phyloP scores from a whole-genome alignment of 92 coral and sea anemone species.

The Desmophyllum pertusum region DNA sequence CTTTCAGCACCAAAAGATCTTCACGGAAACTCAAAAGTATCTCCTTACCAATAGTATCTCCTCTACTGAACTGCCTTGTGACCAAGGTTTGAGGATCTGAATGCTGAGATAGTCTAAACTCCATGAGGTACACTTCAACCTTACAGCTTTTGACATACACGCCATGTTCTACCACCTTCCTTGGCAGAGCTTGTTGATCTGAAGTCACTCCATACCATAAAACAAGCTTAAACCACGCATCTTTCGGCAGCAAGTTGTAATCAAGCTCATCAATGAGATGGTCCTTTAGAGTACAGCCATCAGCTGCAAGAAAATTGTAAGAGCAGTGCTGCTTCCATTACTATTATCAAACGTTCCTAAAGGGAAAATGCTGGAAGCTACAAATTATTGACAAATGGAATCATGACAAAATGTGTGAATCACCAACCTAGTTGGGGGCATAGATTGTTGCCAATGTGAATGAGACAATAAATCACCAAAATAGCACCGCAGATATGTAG shows the following conservation, averaged over 20 bases:
- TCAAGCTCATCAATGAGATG: constrained; percentile 93
- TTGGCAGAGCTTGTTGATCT: constrained; percentile 68
- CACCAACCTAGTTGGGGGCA: background rate
- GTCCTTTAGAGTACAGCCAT: constrained; percentile 65
- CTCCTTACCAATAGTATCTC: constrained; percentile 90
- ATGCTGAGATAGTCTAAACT: constrained; percentile 83
- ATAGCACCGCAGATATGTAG: too few species aligned
- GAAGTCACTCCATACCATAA: constrained; percentile 85
- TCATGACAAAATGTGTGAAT: background rate
- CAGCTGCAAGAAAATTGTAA: constrained; percentile 29
- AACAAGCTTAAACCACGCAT: constrained; percentile 87
- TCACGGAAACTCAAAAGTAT: too few species aligned
- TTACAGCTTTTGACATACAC: constrained; percentile 90
- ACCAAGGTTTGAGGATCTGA: constrained; percentile 75
- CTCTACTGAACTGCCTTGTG: constrained; percentile 85
- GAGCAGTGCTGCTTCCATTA: background rate
- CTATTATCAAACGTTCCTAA: background rate
- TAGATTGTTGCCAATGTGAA: too few species aligned
- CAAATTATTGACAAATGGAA: too few species aligned
- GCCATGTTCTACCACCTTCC: constrained; percentile 97
- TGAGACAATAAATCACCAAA: too few species aligned
- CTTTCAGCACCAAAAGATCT: too few species aligned
- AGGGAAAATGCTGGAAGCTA: background rate
- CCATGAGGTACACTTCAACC: constrained; percentile 93
- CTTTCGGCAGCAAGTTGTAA: constrained; percentile 80